Conservation (phyloP, 2,113 vertebrate species). For the Calyptommatus sinebrachiatus region DNA sequence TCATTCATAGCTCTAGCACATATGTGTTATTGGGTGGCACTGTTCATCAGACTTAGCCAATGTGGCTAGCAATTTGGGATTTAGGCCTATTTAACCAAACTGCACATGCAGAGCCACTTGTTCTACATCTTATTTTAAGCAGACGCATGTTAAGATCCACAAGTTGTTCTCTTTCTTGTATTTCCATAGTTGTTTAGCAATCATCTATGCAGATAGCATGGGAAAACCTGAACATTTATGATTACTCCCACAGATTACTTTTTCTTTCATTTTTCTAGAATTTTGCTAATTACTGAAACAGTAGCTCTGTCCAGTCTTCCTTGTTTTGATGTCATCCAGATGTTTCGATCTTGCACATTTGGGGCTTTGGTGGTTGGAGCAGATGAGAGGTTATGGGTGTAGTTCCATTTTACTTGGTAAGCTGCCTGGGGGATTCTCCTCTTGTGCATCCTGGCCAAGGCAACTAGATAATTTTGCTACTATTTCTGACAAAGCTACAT, state of each 20-base stretch:
- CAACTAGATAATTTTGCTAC: no score
- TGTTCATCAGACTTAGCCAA: not conserved
- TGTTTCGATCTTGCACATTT: no score
- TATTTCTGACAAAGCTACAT: no score
- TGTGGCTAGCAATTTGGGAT: not conserved
- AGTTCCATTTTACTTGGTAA: no score
- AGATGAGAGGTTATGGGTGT: no score
- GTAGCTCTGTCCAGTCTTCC: not conserved
- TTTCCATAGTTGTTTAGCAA: not conserved
- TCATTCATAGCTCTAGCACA: constrained; percentile 16
- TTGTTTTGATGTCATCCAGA: no score
- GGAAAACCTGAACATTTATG: not conserved
- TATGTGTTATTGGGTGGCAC: not conserved
- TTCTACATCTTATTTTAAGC: no score
- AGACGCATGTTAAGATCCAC: not conserved
- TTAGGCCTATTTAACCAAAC: not conserved
- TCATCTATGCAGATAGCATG: constrained; percentile 28
- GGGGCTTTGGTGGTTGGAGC: no score
- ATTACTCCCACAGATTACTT: not conserved
- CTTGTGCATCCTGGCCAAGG: no score
- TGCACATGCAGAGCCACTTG: not conserved
- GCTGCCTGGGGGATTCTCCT: no score
- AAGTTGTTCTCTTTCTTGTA: not conserved
- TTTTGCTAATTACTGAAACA: not conserved
- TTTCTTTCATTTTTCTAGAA: not conserved